Percentiles rank a stretch among this genome's conserved stretches.
Conservation (phyloP, 2,797 vertebrate species). For the Argentina silus region DNA sequence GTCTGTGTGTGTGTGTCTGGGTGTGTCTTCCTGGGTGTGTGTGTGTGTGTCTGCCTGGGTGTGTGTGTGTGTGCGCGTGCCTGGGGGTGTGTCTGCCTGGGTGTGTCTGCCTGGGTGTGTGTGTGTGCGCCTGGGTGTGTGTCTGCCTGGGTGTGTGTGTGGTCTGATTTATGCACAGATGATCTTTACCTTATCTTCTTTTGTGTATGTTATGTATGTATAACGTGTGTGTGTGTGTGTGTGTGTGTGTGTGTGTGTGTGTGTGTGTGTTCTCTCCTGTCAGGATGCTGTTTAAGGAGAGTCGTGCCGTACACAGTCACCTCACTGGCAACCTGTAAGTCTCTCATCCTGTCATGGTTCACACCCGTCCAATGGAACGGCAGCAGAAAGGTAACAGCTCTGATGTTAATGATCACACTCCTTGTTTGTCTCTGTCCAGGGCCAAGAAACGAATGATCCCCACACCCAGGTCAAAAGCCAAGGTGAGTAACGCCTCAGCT, state of each 20-base stretch:
- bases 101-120: background rate
- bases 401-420: background rate
- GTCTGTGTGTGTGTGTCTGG: too few species aligned
- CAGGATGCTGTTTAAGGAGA: constrained; percentile 98
- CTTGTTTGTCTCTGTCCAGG: constrained; percentile 59
- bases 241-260: background rate
- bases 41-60: background rate
- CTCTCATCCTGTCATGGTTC: too few species aligned
- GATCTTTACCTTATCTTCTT: background rate
- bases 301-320: constrained; percentile 92
- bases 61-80: constrained; percentile 13
- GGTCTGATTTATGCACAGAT: too few species aligned
- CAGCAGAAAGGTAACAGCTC: too few species aligned
- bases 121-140: too few species aligned
- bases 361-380: too few species aligned
- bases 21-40: too few species aligned
- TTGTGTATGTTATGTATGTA: background rate
- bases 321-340: constrained; percentile 97
- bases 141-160: background rate
- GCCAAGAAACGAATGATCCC: constrained; percentile 91
- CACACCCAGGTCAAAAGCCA: constrained; percentile 88
- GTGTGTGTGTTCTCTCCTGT: constrained; percentile 32
- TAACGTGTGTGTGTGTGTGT: too few species aligned
- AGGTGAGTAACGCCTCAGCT: constrained; percentile 75
- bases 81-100: background rate